Evolutionary conservation across 2,113 vertebrate genomes (phyloP), one percentile per base, ranked within the genome.

Genomic region (Austrofundulus limnaeus): DNA sequence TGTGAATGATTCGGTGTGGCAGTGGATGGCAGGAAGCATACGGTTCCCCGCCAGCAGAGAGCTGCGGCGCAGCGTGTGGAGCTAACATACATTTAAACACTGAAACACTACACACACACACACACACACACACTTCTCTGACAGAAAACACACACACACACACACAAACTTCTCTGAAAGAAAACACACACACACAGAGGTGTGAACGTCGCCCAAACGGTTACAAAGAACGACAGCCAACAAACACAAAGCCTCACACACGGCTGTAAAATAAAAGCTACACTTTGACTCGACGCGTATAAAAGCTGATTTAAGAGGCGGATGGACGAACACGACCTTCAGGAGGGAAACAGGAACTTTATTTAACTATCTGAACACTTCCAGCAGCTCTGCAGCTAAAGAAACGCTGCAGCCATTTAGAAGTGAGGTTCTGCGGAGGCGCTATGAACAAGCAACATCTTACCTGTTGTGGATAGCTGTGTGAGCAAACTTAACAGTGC

Each of bases 21-120:
- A 86, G 72, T 43, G 66, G 70, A 82, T 85, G 84, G 80, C 88
- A 82, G 85, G 57, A 79, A 85, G 41, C 88, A 85, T 87, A 88
- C 68, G 85, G 56, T 74, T 72, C 70, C 81, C 80, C 66, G 60
- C 62, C 3, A 85, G 80, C 77, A 54, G 41, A 79, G 73, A 72
- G 48, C 75, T 76, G 66, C 80, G 71, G 75, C 73, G 57, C 70
- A 62, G 59, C 37, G 51, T 81, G 70, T 55, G 66, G 61, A 75
- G 57, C 56, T 37, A 52, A 77, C 63, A 74, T 54, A 69, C 70
- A 25, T 66, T 42, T 23, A 70, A 64, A 72, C 57, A 64, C 61
- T 23, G 16, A 41, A 54, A 72, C 0, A 67, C 66, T 85, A n/a
- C n/a, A n/a, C n/a, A n/a, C n/a, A n/a, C 78, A 77, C 70, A 66